These are phyloP conservation scores for Atherinosoma microstoma DNA, from an alignment of 2,797 vertebrate species.

Conservation along the genomic window DNA sequence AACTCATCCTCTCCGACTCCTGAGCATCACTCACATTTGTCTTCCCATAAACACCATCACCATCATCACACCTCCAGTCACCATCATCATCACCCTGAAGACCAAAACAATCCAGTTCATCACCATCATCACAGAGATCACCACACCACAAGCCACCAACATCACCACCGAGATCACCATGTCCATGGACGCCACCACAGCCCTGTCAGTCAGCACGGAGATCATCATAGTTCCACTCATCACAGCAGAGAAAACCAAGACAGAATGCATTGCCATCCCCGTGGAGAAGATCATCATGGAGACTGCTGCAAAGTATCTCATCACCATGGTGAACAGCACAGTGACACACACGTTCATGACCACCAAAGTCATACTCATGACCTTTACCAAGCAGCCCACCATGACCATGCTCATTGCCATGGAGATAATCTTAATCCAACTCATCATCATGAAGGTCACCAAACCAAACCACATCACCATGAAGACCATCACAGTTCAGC, in stretches of 20 bases:
- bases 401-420: conserved; percentile 3
- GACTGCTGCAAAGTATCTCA: background rate
- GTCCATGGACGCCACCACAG: conserved; percentile 39
- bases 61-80: conserved; percentile 36
- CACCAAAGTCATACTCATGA: conserved; percentile 16
- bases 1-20: conserved; percentile 44
- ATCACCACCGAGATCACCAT: too few species aligned
- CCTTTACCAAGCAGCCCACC: conserved; percentile 21
- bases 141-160: conserved; percentile 27
- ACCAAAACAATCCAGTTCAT: conserved; percentile 34
- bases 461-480: conserved; percentile 10
- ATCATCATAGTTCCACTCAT: conserved; percentile 21
- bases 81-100: background rate
- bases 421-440: background rate
- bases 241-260: conserved; percentile 23
- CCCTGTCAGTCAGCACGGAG: conserved; percentile 24
- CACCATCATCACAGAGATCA: conserved; percentile 22
- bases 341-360: conserved; percentile 27
- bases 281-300: conserved; percentile 9
- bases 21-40: conserved; percentile 34
- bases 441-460: conserved; percentile 19
- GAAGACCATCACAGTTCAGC: background rate
- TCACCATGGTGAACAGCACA: conserved; percentile 38
- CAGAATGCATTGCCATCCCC: conserved; percentile 28
- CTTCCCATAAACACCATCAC: conserved; percentile 44